Evolutionary conservation across 2,888 invertebrate species (phyloP).

Genomic region (Sinelater perroti): DNA sequence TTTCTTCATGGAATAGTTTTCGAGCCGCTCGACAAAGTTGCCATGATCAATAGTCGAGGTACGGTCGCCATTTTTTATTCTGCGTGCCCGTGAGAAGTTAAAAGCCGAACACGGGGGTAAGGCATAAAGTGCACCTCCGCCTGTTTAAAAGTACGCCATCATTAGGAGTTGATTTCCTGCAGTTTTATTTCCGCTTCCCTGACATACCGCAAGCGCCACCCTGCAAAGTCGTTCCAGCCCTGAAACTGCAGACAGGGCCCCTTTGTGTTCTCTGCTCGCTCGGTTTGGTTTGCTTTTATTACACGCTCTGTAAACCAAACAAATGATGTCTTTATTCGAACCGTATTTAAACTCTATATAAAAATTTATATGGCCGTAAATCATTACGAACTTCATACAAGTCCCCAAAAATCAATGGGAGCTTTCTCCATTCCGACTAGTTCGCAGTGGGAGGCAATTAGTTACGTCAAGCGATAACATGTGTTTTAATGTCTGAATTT

Average conservation of each 20-base stretch:
- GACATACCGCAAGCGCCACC: slow-evolving; percentile 37
- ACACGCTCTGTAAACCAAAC: slow-evolving; percentile 56
- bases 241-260: slow-evolving; percentile 41
- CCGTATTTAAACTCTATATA: slow-evolving; percentile 42
- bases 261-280: slow-evolving; percentile 41
- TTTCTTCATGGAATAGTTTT: too few relatives aligned
- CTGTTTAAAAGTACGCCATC: slow-evolving; percentile 27
- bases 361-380: slow-evolving; percentile 46
- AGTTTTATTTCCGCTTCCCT: slow-evolving; percentile 36
- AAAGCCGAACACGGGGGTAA: too few relatives aligned
- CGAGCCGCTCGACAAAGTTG: too few relatives aligned
- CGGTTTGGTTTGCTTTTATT: slow-evolving; percentile 53
- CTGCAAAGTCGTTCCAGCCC: slow-evolving; percentile 40
- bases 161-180: slow-evolving; percentile 31
- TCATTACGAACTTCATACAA: slow-evolving; percentile 41
- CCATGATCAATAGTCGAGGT: too few relatives aligned
- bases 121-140: slow-evolving; percentile 19
- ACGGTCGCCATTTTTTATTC: too few relatives aligned
- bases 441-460: not conserved
- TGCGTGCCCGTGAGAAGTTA: too few relatives aligned
- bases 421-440: not conserved
- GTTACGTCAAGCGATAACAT: not conserved
- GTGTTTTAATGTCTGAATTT: slow-evolving; percentile 22
- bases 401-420: slow-evolving; percentile 19
- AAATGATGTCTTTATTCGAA: slow-evolving; percentile 53